These are phyloP conservation scores for Microctonus hyperodae DNA, from an alignment of 2,888 invertebrate genomes.

Conservation along the genomic window DNA sequence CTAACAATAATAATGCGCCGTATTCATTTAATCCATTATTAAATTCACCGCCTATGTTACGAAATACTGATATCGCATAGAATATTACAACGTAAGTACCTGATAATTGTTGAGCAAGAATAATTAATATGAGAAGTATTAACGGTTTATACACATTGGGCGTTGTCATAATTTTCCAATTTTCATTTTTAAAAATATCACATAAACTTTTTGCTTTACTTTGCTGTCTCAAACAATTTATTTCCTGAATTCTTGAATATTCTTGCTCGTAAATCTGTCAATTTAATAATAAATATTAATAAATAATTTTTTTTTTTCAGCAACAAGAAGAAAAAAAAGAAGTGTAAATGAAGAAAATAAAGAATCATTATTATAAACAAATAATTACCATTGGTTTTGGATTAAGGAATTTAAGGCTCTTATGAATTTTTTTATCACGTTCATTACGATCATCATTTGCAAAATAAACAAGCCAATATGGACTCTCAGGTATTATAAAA, in stretches of 20 bases:
- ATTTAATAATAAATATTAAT: not conserved
- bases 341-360: not conserved
- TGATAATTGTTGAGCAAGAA: slow-evolving; percentile 68
- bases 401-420: slow-evolving; percentile 64
- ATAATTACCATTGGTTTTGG: slow-evolving; percentile 58
- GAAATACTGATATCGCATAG: slow-evolving; percentile 67
- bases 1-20: slow-evolving; percentile 64
- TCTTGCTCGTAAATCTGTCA: slow-evolving; percentile 49
- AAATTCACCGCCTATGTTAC: slow-evolving; percentile 63
- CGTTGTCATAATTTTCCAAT: slow-evolving; percentile 29
- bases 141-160: slow-evolving; percentile 66
- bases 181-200: not conserved
- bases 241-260: slow-evolving; percentile 45
- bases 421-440: slow-evolving; percentile 50
- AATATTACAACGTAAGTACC: slow-evolving; percentile 69
- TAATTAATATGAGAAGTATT: slow-evolving; percentile 62
- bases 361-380: no score
- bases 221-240: not conserved
- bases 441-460: slow-evolving; percentile 48
- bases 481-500: slow-evolving; percentile 67
- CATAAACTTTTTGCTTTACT: slow-evolving; percentile 27
- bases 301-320: not conserved
- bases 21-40: slow-evolving; percentile 63
- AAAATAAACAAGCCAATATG: slow-evolving; percentile 67
- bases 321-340: not conserved